Percentiles rank a stretch among this genome's conserved stretches.
These are phyloP conservation scores for Habrosyne pyritoides DNA, from an alignment of 2,888 invertebrate species.

Conservation along the genomic window DNA sequence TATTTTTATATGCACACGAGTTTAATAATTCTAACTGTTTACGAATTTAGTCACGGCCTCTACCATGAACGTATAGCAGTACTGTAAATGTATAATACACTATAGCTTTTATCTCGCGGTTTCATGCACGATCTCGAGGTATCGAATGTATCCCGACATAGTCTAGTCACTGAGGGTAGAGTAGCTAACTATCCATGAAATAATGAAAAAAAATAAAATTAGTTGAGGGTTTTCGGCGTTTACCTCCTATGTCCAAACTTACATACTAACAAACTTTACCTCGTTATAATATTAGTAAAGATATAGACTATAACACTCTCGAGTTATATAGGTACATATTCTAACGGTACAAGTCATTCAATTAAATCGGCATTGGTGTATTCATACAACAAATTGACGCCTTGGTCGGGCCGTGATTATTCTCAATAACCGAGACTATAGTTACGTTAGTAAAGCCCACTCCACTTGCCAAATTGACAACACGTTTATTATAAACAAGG, in stretches of 20 bases:
- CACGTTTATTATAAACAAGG: neutral
- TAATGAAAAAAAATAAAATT: too few relatives aligned
- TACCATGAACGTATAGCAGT: conserved; percentile 5
- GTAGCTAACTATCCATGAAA: too few relatives aligned
- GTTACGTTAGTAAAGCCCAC: neutral
- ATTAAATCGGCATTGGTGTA: conserved; percentile 39
- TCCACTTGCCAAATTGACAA: neutral
- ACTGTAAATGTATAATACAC: conserved; percentile 2
- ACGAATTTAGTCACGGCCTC: conserved; percentile 11
- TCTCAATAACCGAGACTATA: conserved; percentile 32
- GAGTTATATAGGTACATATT: too few relatives aligned
- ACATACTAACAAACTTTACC: too few relatives aligned
- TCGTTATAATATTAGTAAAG: too few relatives aligned
- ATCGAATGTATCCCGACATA: too few relatives aligned
- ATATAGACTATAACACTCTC: too few relatives aligned
- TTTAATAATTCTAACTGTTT: conserved; percentile 6
- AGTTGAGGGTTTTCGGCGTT: too few relatives aligned
- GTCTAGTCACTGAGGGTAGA: too few relatives aligned
- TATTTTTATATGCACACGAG: neutral
- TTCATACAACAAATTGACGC: conserved; percentile 37
- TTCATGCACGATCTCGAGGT: too few relatives aligned
- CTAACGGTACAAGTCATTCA: conserved; percentile 31
- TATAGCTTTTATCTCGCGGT: too few relatives aligned
- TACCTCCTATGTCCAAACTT: too few relatives aligned
- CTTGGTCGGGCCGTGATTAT: conserved; percentile 42